phyloP scores from a whole-genome alignment of 2,888 invertebrate species.

The Caenorhabditis angaria region DNA sequence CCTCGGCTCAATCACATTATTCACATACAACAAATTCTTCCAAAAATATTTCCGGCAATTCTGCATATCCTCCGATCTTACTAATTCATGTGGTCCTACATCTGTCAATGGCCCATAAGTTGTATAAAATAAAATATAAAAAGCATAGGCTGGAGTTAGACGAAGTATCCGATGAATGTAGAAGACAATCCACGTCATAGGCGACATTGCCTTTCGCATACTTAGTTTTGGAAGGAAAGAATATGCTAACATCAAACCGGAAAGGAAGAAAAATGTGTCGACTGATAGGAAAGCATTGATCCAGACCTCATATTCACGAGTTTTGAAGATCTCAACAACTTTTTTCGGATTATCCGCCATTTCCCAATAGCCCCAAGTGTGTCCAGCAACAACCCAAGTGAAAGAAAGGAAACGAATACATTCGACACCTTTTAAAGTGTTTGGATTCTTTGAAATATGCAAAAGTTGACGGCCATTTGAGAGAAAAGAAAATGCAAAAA shows the following conservation, averaged over 20 bases:
- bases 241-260: slow-evolving; percentile 50
- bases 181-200: slow-evolving; percentile 37
- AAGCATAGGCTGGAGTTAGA: slow-evolving; percentile 38
- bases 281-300: slow-evolving; percentile 55
- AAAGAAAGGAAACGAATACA: slow-evolving; percentile 56
- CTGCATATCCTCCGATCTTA: slow-evolving; percentile 16
- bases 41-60: slow-evolving; percentile 41
- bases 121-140: slow-evolving; percentile 36
- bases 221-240: slow-evolving; percentile 31
- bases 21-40: slow-evolving; percentile 51
- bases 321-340: slow-evolving; percentile 32
- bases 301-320: slow-evolving; percentile 44
- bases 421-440: slow-evolving; percentile 31
- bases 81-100: slow-evolving; percentile 35
- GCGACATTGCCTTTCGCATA: slow-evolving; percentile 17
- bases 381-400: slow-evolving; percentile 55
- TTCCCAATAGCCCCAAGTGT: slow-evolving; percentile 33
- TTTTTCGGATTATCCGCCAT: slow-evolving; percentile 40
- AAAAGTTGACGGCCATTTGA: slow-evolving; percentile 32
- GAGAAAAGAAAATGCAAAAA: slow-evolving; percentile 39
- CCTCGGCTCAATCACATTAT: slow-evolving; percentile 44
- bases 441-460: slow-evolving; percentile 25
- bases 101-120: slow-evolving; percentile 36
- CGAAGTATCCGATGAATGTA: slow-evolving; percentile 43
- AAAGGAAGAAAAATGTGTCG: slow-evolving; percentile 60